These are phyloP conservation scores for Acomys russatus DNA, from an alignment of 2,797 vertebrate genomes.

Conservation along the genomic window DNA sequence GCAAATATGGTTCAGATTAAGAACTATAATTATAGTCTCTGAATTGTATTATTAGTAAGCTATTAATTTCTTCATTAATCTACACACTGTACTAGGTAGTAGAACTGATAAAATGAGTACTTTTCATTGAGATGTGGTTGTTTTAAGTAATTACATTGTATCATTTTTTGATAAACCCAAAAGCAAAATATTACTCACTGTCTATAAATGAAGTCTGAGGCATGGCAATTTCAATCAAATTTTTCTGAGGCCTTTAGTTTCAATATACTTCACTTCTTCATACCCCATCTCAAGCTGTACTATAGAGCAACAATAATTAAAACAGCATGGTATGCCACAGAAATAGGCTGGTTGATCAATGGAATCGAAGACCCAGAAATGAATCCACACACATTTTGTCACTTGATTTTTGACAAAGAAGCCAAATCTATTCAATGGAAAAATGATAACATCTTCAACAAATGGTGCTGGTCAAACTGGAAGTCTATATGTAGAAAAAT, in stretches of 20 bases:
- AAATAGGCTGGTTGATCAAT: too few relatives aligned
- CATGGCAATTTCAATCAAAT: not conserved
- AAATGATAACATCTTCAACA: too few relatives aligned
- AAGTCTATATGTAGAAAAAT: too few relatives aligned
- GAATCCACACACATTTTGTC: too few relatives aligned
- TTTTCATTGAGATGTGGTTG: constrained; percentile 18
- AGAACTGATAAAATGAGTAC: not conserved
- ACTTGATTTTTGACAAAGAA: too few relatives aligned
- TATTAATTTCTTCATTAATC: constrained; percentile 15
- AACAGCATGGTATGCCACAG: too few relatives aligned
- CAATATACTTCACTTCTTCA: too few relatives aligned
- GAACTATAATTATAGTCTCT: not conserved
- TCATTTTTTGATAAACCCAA: not conserved
- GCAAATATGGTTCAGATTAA: not conserved
- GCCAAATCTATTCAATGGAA: too few relatives aligned
- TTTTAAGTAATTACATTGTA: constrained; percentile 48
- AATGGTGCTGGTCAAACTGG: too few relatives aligned
- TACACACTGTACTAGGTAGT: not conserved
- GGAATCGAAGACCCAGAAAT: too few relatives aligned
- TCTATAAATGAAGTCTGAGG: constrained; percentile 29
- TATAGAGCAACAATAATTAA: too few relatives aligned
- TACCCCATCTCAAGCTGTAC: too few relatives aligned
- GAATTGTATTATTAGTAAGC: not conserved
- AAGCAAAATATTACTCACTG: not conserved
- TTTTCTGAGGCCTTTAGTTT: not conserved